Percentiles rank a stretch among this genome's conserved stretches.
phyloP scores from a whole-genome alignment of 2,797 vertebrate species.

The Chelon labrosus region DNA sequence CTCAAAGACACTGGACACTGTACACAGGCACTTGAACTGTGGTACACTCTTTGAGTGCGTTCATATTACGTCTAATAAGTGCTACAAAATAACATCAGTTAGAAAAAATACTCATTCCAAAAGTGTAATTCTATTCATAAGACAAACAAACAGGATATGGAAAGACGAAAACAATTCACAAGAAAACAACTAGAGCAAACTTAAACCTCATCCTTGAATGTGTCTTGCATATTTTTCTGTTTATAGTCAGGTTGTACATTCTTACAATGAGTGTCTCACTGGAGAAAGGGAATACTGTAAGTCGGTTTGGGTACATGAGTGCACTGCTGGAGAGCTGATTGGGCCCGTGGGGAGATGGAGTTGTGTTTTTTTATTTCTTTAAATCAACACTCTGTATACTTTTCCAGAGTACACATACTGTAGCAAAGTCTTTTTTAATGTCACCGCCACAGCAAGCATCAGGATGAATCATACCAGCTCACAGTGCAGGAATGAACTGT shows the following conservation, averaged over 20 bases:
- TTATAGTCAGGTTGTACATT: conserved; percentile 62
- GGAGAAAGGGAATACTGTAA: conserved; percentile 32
- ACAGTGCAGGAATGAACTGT: conserved; percentile 60
- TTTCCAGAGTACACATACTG: conserved; percentile 19
- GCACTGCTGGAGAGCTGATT: conserved; percentile 36
- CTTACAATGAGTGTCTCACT: conserved; percentile 46
- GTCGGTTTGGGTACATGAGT: conserved; percentile 29
- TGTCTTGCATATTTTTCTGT: conserved; percentile 73
- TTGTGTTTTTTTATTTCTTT: conserved; percentile 11
- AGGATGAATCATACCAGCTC: conserved; percentile 65
- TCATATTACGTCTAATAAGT: conserved; percentile 82
- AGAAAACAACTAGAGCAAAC: conserved; percentile 45
- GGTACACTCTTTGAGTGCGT: conserved; percentile 82
- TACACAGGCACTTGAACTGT: conserved; percentile 87
- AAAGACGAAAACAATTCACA: conserved; percentile 44
- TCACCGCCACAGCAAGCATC: conserved; percentile 41
- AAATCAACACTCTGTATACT: conserved; percentile 58
- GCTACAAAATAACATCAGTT: conserved; percentile 82
- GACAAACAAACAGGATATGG: conserved; percentile 57
- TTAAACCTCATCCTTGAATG: conserved; percentile 47
- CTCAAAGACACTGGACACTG: conserved; percentile 77
- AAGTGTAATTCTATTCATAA: conserved; percentile 71
- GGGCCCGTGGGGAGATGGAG: conserved; percentile 18
- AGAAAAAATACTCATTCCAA: conserved; percentile 78
- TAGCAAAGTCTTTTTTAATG: conserved; percentile 57